Percentiles rank a stretch among this genome's conserved stretches.
Conservation (phyloP, 2,888 invertebrate species). For the Drosophila sordidapex region DNA sequence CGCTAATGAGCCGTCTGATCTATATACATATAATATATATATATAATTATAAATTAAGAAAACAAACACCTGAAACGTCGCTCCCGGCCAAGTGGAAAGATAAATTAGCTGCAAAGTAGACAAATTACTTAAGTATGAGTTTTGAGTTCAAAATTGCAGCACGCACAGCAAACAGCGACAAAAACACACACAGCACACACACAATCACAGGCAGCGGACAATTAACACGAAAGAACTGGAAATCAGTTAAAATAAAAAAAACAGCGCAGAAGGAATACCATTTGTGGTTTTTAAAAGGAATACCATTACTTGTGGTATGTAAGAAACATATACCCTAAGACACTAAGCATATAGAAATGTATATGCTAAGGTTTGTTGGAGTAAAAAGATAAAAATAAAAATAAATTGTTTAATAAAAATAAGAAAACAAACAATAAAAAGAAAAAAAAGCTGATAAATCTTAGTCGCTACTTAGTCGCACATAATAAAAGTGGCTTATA, state of each 20-base stretch:
- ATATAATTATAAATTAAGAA: not conserved
- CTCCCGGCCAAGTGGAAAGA: conserved; percentile 52
- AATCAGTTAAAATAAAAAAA: not conserved
- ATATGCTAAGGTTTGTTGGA: not conserved
- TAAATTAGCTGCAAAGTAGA: conserved; percentile 72
- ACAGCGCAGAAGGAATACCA: not conserved
- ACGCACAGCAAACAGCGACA: conserved; percentile 28
- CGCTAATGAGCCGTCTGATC: conserved; percentile 42
- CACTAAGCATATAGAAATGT: not conserved
- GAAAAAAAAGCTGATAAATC: no score
- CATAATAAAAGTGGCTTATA: no score
- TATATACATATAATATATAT: conserved; percentile 7
- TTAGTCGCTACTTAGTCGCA: no score
- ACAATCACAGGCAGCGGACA: conserved; percentile 47
- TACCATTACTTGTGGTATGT: not conserved
- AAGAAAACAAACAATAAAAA: no score
- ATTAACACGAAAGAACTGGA: conserved; percentile 36
- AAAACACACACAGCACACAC: not conserved
- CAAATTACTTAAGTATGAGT: conserved; percentile 50
- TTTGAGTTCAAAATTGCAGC: conserved; percentile 33
- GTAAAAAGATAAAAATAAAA: not conserved
- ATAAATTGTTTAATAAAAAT: not conserved
- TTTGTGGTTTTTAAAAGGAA: not conserved
- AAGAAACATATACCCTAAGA: not conserved
- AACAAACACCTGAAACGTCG: not conserved